phyloP scores from a whole-genome alignment of 2,888 invertebrate genomes.

The Siphonodentalium dalli region DNA sequence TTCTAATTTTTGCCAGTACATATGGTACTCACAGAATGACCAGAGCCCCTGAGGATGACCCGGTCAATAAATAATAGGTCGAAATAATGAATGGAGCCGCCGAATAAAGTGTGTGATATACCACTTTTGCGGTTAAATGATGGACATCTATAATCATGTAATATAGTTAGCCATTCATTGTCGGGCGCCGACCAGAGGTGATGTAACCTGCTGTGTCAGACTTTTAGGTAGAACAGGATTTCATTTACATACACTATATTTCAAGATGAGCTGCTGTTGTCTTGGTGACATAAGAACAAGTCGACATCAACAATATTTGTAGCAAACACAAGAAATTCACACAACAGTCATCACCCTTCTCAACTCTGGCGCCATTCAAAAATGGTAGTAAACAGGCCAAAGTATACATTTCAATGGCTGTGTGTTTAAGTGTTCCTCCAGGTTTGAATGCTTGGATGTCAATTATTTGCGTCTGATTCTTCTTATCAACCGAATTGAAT shows the following conservation, averaged over 20 bases:
- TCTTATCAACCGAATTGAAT: background rate
- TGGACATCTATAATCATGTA: constrained; percentile 30
- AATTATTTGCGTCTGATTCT: constrained; percentile 11
- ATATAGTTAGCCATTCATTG: constrained; percentile 4
- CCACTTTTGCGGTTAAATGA: constrained; percentile 32
- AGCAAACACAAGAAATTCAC: constrained; percentile 17
- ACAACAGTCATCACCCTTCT: constrained; percentile 12
- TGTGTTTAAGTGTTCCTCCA: constrained; percentile 7
- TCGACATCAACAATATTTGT: constrained; percentile 8
- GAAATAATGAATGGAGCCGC: too few species aligned
- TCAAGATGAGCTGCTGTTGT: background rate
- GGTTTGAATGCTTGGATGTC: constrained; percentile 5
- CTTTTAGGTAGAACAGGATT: constrained; percentile 22
- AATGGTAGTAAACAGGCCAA: constrained; percentile 11
- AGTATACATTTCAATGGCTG: constrained; percentile 11
- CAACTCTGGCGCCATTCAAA: constrained; percentile 15
- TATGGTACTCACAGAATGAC: too few species aligned
- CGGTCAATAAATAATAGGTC: too few species aligned
- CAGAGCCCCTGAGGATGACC: too few species aligned
- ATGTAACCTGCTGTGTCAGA: too few species aligned
- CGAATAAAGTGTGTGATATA: too few species aligned
- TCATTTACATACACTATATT: background rate
- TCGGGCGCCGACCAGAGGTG: too few species aligned
- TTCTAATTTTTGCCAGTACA: too few species aligned
- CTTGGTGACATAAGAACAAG: constrained; percentile 3